phyloP scores from a whole-genome alignment of 2,113 vertebrate genomes.

The Percina caprodes region DNA sequence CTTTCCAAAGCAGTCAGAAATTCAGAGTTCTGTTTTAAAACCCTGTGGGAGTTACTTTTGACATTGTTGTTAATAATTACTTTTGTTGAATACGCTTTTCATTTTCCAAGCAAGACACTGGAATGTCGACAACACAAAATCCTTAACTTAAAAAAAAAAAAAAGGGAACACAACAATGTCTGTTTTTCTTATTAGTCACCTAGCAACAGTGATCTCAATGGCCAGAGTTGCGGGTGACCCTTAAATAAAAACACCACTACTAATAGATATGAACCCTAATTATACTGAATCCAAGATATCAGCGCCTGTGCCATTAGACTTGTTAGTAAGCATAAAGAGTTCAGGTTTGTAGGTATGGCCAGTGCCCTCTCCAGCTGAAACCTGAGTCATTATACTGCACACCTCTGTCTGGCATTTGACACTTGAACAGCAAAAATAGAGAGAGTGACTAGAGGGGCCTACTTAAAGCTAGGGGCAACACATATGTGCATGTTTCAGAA shows the following conservation, averaged over 20 bases:
- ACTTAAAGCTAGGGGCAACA: background rate
- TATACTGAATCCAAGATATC: background rate
- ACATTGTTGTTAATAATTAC: background rate
- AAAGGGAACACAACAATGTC: background rate
- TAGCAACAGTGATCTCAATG: background rate
- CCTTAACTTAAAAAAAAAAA: no score
- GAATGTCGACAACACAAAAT: background rate
- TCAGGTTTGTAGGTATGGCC: background rate
- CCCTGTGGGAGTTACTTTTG: background rate
- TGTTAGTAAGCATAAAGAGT: background rate
- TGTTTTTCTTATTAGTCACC: background rate
- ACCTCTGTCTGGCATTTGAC: constrained; percentile 38
- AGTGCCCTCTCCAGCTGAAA: constrained; percentile 14
- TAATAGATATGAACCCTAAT: background rate
- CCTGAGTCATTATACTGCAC: constrained; percentile 14
- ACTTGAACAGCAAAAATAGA: constrained; percentile 38
- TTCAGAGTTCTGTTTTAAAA: background rate
- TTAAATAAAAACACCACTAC: background rate
- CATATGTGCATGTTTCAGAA: constrained; percentile 10
- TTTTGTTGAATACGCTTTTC: background rate
- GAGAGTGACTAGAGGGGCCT: background rate
- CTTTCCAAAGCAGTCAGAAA: background rate
- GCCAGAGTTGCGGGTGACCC: background rate
- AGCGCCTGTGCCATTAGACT: background rate
- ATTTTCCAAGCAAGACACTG: background rate